Evolutionary conservation across 2,888 invertebrate genomes (phyloP), one percentile per base, ranked within the genome.

Genomic region (Leucophenga montana): DNA sequence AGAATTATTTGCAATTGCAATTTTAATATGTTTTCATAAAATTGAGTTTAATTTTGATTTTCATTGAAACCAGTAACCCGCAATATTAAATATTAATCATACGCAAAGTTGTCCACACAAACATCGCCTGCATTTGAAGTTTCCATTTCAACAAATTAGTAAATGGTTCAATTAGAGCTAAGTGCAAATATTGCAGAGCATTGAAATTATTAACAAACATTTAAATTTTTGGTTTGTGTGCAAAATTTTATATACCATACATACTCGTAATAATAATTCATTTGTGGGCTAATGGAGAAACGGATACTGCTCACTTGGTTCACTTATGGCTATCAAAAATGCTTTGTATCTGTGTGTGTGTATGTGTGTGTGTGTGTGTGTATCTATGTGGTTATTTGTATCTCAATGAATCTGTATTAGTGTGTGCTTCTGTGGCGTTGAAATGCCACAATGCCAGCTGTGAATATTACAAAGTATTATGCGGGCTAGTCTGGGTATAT

Each of bases 31-130:
- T 4, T 46, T 46, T 46, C n/a, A 46, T 46, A 14, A 46, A 46
- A 46, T 46, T 46, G 1, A 46, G 6, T 46, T 46, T 46, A 13
- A n/a, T 13, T 46, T 46, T n/a, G 46, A 46, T 46, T 27, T 27
- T 27, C 27, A 27, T 27, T 27, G 3, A 13, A 46, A 46, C 14
- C 46, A 46, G n/a, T 46, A 14, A n/a, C 46, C 13, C 46, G 3
- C n/a, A 46, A 46, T 46, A 4, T 80, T 79, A 80, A 80, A 80
- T 80, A 80, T 80, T 80, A 82, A 80, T 80, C 79, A 82, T 82
- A 77, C 78, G 76, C 74, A 77, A 71, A 67, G 73, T 78, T 27
- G 72, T 73, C 73, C 20, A 4, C 4, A 27, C 27, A 27, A 2
- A 27, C 27, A 27, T 27, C 27, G 27, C 68, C n/a, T 59, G 59